Evolutionary conservation across 2,113 vertebrate genomes (phyloP).

Genomic region (Platycercus adscitus): DNA sequence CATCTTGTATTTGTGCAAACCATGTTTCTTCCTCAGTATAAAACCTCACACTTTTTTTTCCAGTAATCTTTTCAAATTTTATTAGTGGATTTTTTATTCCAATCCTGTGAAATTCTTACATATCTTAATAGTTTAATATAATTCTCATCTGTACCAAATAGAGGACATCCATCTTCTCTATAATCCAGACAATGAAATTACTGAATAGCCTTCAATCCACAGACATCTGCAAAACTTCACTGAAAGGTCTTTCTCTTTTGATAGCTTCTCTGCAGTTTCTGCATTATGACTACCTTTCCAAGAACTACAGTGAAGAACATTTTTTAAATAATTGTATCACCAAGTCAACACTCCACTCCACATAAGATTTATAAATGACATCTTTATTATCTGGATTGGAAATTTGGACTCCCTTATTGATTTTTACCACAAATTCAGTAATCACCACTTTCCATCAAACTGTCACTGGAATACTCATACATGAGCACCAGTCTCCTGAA

Average conservation of each 20-base stretch:
- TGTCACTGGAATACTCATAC: background rate
- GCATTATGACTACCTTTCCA: background rate
- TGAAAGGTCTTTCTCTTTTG: background rate
- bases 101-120: background rate
- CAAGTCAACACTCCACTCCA: background rate
- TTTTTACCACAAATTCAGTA: conserved; percentile 48
- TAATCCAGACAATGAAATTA: background rate
- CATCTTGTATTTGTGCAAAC: background rate
- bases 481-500: background rate
- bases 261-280: background rate
- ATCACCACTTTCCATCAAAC: conserved; percentile 22
- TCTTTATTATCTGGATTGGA: conserved; percentile 3
- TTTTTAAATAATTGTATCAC: conserved; percentile 13
- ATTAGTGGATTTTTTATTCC: background rate
- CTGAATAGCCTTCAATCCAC: background rate
- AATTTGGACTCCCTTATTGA: conserved; percentile 26
- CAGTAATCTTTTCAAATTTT: background rate
- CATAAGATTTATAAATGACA: background rate
- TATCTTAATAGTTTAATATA: background rate
- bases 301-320: background rate
- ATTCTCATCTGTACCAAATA: background rate
- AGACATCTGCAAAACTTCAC: background rate
- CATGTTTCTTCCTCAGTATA: background rate
- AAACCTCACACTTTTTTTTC: background rate
- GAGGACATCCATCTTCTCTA: background rate